Conservation (phyloP, 2,113 vertebrate genomes). For the Cyanistes caeruleus region DNA sequence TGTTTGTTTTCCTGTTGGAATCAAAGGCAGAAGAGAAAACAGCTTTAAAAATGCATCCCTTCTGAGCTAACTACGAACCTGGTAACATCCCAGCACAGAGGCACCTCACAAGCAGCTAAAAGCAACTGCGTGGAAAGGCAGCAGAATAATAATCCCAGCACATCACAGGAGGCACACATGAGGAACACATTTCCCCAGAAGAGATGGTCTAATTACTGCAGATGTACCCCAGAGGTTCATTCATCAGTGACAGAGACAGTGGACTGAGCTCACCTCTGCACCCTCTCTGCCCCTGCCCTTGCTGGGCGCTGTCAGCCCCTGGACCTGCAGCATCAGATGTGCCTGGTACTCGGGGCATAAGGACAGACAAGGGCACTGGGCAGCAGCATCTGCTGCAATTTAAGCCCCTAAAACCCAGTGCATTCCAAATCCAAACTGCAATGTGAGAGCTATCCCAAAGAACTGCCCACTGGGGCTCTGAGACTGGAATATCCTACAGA, state of each 20-base stretch:
- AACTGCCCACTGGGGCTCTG: not conserved
- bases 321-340: not conserved
- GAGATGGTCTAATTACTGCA: not conserved
- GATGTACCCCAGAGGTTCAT: not conserved
- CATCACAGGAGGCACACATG: not conserved
- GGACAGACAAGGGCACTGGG: not conserved
- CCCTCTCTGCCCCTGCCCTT: not conserved
- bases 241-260: not conserved
- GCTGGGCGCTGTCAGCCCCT: not conserved
- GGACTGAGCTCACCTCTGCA: not conserved
- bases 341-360: fast-evolving
- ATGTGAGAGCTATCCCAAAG: not conserved
- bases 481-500: not conserved
- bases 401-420: not conserved
- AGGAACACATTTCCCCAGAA: not conserved
- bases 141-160: slow-evolving; percentile 9
- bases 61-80: not conserved
- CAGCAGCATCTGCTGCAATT: not conserved
- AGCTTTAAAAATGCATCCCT: slow-evolving; percentile 45
- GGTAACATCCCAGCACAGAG: not conserved
- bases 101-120: not conserved
- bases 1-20: slow-evolving; percentile 36
- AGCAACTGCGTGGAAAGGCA: not conserved
- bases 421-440: not conserved
- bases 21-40: slow-evolving; percentile 51